Conservation (phyloP, 2,888 invertebrate species). For the Dasypogon diadema region DNA sequence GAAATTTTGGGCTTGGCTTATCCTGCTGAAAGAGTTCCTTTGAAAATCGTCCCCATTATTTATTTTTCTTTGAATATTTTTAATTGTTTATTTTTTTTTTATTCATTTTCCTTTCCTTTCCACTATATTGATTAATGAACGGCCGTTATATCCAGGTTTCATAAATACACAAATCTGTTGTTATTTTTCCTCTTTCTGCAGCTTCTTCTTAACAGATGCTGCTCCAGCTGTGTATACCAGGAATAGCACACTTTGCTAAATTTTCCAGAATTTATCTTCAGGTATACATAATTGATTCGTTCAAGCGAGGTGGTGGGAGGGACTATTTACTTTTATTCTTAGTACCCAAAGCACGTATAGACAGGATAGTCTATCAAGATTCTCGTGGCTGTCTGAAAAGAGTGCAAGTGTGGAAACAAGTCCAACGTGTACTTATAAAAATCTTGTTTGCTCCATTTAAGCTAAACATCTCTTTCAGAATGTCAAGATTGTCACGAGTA, state of each 20-base stretch:
- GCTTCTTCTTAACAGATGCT: neutral
- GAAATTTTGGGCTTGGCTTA: neutral
- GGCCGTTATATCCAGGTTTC: neutral
- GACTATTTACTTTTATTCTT: constrained; percentile 39
- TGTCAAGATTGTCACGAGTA: constrained; percentile 45
- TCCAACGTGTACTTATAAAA: constrained; percentile 46
- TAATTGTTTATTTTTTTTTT: neutral
- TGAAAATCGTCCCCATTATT: too few relatives aligned
- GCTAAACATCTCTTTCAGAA: constrained; percentile 26
- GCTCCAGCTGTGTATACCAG: neutral
- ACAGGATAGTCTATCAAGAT: constrained; percentile 39
- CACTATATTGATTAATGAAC: constrained; percentile 15
- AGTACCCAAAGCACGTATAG: constrained; percentile 38
- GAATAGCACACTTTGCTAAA: neutral
- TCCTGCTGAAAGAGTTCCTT: neutral
- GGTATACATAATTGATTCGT: constrained; percentile 39
- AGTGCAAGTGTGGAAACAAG: constrained; percentile 36
- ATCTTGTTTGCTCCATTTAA: constrained; percentile 50
- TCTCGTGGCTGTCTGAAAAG: constrained; percentile 14
- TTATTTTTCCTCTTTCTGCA: neutral
- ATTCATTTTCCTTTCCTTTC: neutral
- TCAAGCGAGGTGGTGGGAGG: neutral
- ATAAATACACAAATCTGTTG: neutral
- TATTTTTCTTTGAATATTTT: neutral
- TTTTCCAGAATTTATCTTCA: constrained; percentile 36